Percentiles rank a stretch among this genome's conserved stretches.
Evolutionary conservation across 2,888 invertebrate genomes (phyloP).

Genomic region (Gisinianus flammeolus): DNA sequence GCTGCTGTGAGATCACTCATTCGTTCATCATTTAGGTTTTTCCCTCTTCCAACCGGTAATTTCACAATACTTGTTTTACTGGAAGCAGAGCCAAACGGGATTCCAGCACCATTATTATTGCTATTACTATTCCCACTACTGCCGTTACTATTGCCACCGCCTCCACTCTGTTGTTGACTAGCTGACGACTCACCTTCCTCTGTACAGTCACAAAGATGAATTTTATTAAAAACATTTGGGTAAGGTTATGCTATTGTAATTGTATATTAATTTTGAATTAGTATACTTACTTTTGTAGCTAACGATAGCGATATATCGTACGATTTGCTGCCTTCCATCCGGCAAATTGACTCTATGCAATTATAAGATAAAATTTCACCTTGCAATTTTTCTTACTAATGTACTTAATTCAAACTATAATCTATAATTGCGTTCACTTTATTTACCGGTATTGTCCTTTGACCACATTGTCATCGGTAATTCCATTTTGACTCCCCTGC

Average conservation of each 20-base stretch:
- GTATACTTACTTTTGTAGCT: conserved; percentile 29
- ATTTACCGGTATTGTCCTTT: conserved; percentile 20
- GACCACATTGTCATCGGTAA: conserved; percentile 23
- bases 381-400: no score
- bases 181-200: no score
- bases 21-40: not conserved
- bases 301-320: conserved; percentile 30
- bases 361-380: not conserved
- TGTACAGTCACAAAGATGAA: no score
- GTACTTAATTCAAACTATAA: no score
- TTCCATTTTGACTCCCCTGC: not conserved
- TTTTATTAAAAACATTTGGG: no score
- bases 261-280: no score
- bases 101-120: no score
- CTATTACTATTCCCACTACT: no score
- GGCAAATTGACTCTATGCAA: conserved; percentile 20
- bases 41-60: not conserved
- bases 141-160: no score
- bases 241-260: no score
- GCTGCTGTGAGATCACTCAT: not conserved
- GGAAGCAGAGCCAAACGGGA: not conserved
- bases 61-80: not conserved
- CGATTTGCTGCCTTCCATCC: conserved; percentile 26
- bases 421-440: no score
- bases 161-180: no score